These are phyloP conservation scores for Tiliqua scincoides DNA, from an alignment of 2,113 vertebrate species.

Conservation along the genomic window DNA sequence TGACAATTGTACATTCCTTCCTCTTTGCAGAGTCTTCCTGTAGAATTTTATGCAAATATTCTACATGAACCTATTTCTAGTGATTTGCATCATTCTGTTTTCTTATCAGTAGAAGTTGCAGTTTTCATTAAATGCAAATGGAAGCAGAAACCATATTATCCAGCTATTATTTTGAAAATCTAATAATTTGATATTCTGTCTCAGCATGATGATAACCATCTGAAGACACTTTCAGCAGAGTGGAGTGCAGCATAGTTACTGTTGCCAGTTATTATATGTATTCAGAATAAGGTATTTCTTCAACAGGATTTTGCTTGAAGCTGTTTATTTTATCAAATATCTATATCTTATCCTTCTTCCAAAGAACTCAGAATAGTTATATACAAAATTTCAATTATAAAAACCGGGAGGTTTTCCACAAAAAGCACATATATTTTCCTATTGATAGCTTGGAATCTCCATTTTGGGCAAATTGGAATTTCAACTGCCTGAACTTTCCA, in stretches of 20 bases:
- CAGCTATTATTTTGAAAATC: background rate
- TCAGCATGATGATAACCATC: background rate
- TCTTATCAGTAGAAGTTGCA: background rate
- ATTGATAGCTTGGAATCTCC: background rate
- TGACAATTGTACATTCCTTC: conserved; percentile 18
- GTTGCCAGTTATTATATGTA: conserved; percentile 16
- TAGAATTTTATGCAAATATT: background rate
- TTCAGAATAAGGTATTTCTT: conserved; percentile 12
- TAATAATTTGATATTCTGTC: conserved; percentile 30
- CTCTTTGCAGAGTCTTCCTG: background rate
- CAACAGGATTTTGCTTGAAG: background rate
- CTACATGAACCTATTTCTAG: conserved; percentile 1
- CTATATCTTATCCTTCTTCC: background rate
- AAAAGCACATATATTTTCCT: background rate
- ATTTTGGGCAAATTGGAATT: conserved; percentile 9
- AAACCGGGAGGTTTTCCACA: conserved; percentile 11
- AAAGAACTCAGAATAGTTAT: background rate
- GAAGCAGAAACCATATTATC: conserved; percentile 2
- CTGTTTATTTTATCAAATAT: conserved; percentile 3
- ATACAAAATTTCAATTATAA: background rate
- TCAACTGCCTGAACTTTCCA: background rate
- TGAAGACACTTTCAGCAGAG: conserved; percentile 1
- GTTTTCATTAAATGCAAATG: background rate
- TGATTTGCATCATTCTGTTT: background rate
- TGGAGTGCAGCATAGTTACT: conserved; percentile 1